Base-by-base conservation (phyloP, 2,113 vertebrate genomes). In the Albula glossodonta region DNA sequence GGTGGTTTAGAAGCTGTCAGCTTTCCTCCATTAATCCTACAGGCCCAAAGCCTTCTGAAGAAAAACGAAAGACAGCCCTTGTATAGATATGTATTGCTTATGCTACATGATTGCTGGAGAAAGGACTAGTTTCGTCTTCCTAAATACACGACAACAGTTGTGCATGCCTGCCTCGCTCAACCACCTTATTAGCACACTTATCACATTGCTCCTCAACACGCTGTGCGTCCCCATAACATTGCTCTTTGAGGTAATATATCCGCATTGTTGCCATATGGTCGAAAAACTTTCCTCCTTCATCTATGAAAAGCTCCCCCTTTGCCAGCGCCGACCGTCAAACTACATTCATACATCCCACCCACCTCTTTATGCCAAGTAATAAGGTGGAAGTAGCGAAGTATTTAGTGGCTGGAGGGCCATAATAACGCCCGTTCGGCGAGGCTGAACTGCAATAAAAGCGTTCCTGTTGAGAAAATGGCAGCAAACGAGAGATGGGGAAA, bases 371-470 rank as follows among this genome's bases (percentile, higher is more conserved):
- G 25, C 31, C 31, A 57, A 41, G 53, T 48, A 60, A 49, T 74
- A 51, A 66, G 8, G 51, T 41, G 31, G 31, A 41, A 41, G 31
- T 51, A 50, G 31, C 56, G 7, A 25, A 94, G 93, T 95, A 93
- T 96, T 91, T 89, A 92, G 92, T 94, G 93, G 94, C 95, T 95
- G 95, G 95, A 94, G 93, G 93, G 93, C 94, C 48, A 50, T 31
- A 74, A 80, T 81, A 74, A 77, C n/a, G 12, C 51, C n/a, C 8
- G 92, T 91, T 93, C 96, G 31, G 95, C 96, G 94, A 93, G 93
- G 89, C 90, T 92, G 95, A 96, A 95, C 95, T 94, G 95, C 94
- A 96, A 96, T 96, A 93, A 93, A 96, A 95, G 94, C 90, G 95
- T 94, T 95, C 94, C 92, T 91, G 94, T 94, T 96, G 93, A 89